Conservation (phyloP, 2,797 vertebrate species). For the Chelon auratus region DNA sequence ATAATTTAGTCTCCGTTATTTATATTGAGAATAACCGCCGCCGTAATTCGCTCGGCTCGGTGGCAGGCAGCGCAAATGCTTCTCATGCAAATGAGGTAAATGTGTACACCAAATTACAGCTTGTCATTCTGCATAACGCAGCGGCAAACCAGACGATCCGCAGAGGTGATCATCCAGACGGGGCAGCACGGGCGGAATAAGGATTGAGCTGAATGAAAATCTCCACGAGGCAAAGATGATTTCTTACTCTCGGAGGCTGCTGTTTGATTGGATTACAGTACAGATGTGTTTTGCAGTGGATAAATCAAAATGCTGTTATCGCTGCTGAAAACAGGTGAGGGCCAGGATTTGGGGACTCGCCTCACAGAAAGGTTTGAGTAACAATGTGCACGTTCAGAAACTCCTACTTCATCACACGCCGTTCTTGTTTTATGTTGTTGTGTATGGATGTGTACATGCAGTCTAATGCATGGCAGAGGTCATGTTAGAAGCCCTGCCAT, state of each 20-base stretch:
- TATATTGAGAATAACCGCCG: conserved; percentile 61
- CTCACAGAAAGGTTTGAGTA: conserved; percentile 9
- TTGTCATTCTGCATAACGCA: conserved; percentile 63
- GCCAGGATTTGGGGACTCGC: conserved; percentile 20
- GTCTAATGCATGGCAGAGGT: conserved; percentile 77
- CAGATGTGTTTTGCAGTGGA: conserved; percentile 59
- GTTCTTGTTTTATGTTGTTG: conserved; percentile 51
- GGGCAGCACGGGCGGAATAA: conserved; percentile 20
- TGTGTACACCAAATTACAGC: conserved; percentile 77
- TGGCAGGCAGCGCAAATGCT: conserved; percentile 57
- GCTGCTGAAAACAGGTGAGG: conserved; percentile 42
- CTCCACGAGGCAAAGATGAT: conserved; percentile 55
- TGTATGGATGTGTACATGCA: conserved; percentile 59
- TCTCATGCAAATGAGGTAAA: conserved; percentile 80
- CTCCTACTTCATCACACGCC: conserved; percentile 19
- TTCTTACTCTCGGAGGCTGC: conserved; percentile 66
- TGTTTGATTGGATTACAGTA: conserved; percentile 72
- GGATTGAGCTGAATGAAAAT: conserved; percentile 33
- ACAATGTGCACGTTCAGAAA: conserved; percentile 3
- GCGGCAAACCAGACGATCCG: conserved; percentile 35
- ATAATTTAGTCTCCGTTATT: conserved; percentile 57
- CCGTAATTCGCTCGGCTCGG: conserved; percentile 52
- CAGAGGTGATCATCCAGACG: conserved; percentile 44
- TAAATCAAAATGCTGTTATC: conserved; percentile 65
- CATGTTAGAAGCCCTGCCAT: conserved; percentile 76